A percentile compares a stretch with the other conserved stretches of the same genome.
These are phyloP conservation scores for Suncus etruscus DNA, from an alignment of 2,113 vertebrate genomes.

Conservation along the genomic window DNA sequence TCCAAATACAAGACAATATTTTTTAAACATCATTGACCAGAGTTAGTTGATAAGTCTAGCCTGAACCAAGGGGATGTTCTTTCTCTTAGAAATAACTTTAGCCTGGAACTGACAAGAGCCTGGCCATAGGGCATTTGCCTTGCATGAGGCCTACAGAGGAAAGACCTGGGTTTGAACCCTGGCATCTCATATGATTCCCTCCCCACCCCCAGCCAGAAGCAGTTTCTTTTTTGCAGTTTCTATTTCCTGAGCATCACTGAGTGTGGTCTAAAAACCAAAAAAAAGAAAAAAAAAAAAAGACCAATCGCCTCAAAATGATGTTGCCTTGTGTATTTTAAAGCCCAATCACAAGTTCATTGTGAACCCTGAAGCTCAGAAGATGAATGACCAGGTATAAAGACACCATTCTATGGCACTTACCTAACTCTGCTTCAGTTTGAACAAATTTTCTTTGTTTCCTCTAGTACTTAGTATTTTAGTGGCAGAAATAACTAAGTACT, in stretches of 20 bases:
- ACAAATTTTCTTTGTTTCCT: not conserved
- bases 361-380: not conserved
- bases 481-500: not conserved
- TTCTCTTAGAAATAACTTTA: not conserved
- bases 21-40: not conserved
- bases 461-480: not conserved
- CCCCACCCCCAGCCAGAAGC: too few species aligned
- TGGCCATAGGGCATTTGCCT: too few species aligned
- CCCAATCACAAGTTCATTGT: not conserved
- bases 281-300: not conserved
- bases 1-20: not conserved
- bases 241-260: too few species aligned
- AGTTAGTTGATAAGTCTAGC: accelerated
- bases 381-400: not conserved
- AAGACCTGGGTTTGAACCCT: too few species aligned
- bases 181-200: not conserved
- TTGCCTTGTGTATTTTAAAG: too few species aligned
- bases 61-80: not conserved
- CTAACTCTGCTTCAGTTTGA: not conserved
- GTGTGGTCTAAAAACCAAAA: too few species aligned
- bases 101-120: too few species aligned
- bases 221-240: too few species aligned
- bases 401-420: not conserved
- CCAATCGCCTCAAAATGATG: too few species aligned
- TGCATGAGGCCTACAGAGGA: too few species aligned